A percentile compares a stretch with the other conserved stretches of the same genome.
These are phyloP conservation scores for Galleria mellonella DNA, from an alignment of 1,140 invertebrate genomes.

Conservation along the genomic window DNA sequence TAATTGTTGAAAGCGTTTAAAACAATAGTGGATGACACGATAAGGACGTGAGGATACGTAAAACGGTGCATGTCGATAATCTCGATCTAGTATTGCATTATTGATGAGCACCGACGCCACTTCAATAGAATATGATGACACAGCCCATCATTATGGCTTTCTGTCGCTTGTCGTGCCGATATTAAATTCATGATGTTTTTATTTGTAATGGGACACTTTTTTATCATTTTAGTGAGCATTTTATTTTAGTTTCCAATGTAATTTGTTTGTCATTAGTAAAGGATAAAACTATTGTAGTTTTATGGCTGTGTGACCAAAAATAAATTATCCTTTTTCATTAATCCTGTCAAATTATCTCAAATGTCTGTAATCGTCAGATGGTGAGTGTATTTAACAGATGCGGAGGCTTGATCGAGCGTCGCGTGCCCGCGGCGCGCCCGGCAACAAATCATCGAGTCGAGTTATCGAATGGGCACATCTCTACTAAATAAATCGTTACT, in stretches of 20 bases:
- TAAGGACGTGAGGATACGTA: constrained; percentile 39
- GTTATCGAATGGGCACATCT: constrained; percentile 61
- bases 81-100: constrained; percentile 55
- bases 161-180: constrained; percentile 36
- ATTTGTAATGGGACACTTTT: constrained; percentile 30
- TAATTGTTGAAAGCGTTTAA: constrained; percentile 38
- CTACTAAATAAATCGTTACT: constrained; percentile 52
- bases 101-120: constrained; percentile 41
- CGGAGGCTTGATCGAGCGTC: constrained; percentile 11
- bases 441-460: constrained; percentile 49
- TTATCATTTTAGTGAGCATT: too few species aligned
- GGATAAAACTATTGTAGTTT: too few species aligned
- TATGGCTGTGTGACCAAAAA: too few species aligned
- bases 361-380: too few species aligned
- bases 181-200: constrained; percentile 39
- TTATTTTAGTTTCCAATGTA: too few species aligned
- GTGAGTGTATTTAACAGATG: too few species aligned
- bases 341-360: too few species aligned
- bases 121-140: constrained; percentile 61
- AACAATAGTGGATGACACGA: constrained; percentile 54
- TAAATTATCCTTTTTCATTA: too few species aligned
- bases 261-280: too few species aligned
- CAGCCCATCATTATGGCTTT: constrained; percentile 45
- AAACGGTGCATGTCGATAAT: constrained; percentile 63
- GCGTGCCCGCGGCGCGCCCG: constrained; percentile 23